Base-by-base conservation (phyloP, 2,888 invertebrate species). In the Iselma pallidipennis region DNA sequence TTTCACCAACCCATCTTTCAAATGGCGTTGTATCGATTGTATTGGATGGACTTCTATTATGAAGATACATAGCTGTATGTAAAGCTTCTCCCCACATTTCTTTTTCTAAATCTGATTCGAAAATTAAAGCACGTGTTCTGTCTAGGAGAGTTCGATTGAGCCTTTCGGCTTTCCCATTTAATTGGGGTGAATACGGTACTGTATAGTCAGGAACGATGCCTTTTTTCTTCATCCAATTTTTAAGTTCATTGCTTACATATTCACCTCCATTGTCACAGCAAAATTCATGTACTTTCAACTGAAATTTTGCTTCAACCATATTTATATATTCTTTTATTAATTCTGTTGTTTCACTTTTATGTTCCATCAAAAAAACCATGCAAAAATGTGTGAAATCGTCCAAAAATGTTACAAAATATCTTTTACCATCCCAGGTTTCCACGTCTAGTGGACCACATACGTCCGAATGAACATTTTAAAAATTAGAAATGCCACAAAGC, bases 331-430 rank as follows among this genome's bases (percentile, higher is more conserved):
- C 52, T 62, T 59, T 63, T 19, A 69, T n/a, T 29, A 49, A 28
- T 19, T 68, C 52, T 21, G 10, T 1, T 10, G 57, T 55, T 60
- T 68, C 71, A 57, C n/a, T 29, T 60, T 70, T 68, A 21, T 29
- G n/a, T 66, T 67, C 49, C 16, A 71, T 14, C 48, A 76, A 59
- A 67, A 77, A 78, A 45, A 69, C 71, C 52, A 74, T 72, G 62
- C 70, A 67, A 57, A 72, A 78, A 62, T 79, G 75, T 16, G 75
- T 78, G 67, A 57, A 78, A 37, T 79, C 68, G 70, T 79, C 78
- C 54, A 78, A 57, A 69, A 78, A 74, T 5, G 74, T 49, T 4
- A 78, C 66, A 66, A 76, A 74, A 65, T 79, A 77, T 31, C 72
- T 75, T 61, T 75, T 74, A 14, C 66, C 65, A 59, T 79, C 70